Percentiles rank a stretch among this genome's conserved stretches.
These are phyloP conservation scores for Galerucella nymphaeae DNA, from an alignment of 2,888 invertebrate species.

Conservation along the genomic window DNA sequence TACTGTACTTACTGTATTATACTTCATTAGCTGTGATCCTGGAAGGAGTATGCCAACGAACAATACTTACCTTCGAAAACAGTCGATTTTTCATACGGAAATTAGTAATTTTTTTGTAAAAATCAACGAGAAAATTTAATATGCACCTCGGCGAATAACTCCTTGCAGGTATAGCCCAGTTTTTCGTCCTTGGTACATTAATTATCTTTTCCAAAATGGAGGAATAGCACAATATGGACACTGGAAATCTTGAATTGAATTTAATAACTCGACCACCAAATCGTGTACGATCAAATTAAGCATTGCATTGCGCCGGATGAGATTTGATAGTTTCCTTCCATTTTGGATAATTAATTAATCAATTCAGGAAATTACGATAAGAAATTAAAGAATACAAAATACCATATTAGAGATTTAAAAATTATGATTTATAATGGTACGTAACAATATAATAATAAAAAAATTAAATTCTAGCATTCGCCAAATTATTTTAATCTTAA, in stretches of 20 bases:
- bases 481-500: neutral
- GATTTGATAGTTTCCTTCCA: neutral
- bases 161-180: neutral
- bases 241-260: no score
- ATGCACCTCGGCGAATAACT: no score
- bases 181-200: neutral
- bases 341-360: conserved; percentile 7
- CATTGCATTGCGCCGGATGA: no score
- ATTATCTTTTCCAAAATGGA: neutral
- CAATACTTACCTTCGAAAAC: no score
- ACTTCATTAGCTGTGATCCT: no score
- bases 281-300: no score
- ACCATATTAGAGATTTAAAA: neutral
- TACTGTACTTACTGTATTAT: no score
- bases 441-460: neutral
- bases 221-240: neutral
- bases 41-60: no score
- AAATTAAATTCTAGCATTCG: neutral
- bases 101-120: no score
- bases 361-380: neutral
- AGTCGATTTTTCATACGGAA: no score
- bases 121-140: no score
- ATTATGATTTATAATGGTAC: neutral
- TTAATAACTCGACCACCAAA: no score
- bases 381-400: neutral